Evolutionary conservation across 2,888 invertebrate species (phyloP), one percentile per base, ranked within the genome.

Genomic region (Dynastes hyllus): DNA sequence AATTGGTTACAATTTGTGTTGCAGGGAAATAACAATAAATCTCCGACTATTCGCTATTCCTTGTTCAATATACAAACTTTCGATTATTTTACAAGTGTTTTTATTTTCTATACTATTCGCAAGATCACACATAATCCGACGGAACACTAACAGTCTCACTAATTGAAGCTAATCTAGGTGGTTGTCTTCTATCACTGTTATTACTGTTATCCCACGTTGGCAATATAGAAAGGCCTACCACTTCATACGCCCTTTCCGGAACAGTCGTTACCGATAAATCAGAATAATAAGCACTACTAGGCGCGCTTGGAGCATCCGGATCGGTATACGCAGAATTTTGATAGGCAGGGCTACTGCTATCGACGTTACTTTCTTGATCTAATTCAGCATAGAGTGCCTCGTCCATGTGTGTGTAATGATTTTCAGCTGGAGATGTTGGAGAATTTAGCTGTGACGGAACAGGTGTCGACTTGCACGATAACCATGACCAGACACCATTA

Each of bases 251-350:
- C 78, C 92, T 86, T 83, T 92, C 92, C 2, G 88, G 87, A 29
- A 90, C 89, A 80, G 91, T 90, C 8, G 90, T 91, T 22, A 91
- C 90, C 16, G 92, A 92, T 77, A 94, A 89, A 88, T 94, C 94
- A 79, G 93, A 93, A 87, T 94, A 94, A 87, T 94, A 94, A 37
- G 94, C 94, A 88, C 94, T 94, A 86, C 93, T 94, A n/a, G 93
- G 93, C 8, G 93, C 93, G 80, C 92, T 92, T 65, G 92, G 92
- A 37, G 92, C 90, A 76, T 92, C 92, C 11, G 91, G 91, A 82
- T 92, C 91, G 8, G 90, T 89, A 87, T 93, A 94, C 29, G 92
- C 94, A 22, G 93, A 93, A 88, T 94, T 94, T 86, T 94, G 94
- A 86, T 94, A 94, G 76, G 93, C 93, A 11, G 93, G 93, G 85